Evolutionary conservation across 2,113 vertebrate species (phyloP).

Genomic region (Erythrocercus mccallii): DNA sequence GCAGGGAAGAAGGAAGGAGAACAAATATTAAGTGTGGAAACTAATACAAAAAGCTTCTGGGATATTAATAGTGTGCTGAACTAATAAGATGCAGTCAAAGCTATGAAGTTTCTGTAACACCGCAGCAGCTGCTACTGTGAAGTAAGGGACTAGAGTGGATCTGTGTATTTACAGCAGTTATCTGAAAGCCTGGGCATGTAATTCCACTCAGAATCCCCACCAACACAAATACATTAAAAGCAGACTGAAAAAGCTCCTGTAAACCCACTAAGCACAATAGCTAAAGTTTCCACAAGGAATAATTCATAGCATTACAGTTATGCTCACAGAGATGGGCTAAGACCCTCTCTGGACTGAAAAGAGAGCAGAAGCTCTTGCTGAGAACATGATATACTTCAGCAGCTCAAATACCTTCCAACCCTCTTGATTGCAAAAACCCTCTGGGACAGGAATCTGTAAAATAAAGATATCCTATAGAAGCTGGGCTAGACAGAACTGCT

Average conservation of each 20-base stretch:
- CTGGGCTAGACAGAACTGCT: neutral
- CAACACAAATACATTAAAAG: constrained; percentile 38
- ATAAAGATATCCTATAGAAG: neutral
- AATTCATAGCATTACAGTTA: neutral
- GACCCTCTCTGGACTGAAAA: neutral
- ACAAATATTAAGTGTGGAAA: constrained; percentile 32
- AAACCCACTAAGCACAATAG: constrained; percentile 21
- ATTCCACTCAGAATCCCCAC: constrained; percentile 35
- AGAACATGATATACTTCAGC: neutral
- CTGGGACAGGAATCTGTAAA: neutral
- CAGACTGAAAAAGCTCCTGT: constrained; percentile 12
- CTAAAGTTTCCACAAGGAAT: constrained; percentile 6
- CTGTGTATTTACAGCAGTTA: constrained; percentile 46
- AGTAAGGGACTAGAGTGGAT: constrained; percentile 30
- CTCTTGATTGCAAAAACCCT: neutral
- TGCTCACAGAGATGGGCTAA: neutral
- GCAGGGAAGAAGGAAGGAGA: neutral
- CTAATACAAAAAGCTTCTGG: constrained; percentile 49
- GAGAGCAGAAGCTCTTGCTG: neutral
- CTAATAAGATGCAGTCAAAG: constrained; percentile 60
- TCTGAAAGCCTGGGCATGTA: constrained; percentile 41
- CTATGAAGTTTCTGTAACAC: constrained; percentile 51
- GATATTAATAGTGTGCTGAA: constrained; percentile 67
- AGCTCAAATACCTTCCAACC: neutral
- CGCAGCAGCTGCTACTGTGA: constrained; percentile 57